A percentile compares a stretch with the other conserved stretches of the same genome.
Conservation (phyloP, 23 tunicate species). For the Phallusia fumigata region DNA sequence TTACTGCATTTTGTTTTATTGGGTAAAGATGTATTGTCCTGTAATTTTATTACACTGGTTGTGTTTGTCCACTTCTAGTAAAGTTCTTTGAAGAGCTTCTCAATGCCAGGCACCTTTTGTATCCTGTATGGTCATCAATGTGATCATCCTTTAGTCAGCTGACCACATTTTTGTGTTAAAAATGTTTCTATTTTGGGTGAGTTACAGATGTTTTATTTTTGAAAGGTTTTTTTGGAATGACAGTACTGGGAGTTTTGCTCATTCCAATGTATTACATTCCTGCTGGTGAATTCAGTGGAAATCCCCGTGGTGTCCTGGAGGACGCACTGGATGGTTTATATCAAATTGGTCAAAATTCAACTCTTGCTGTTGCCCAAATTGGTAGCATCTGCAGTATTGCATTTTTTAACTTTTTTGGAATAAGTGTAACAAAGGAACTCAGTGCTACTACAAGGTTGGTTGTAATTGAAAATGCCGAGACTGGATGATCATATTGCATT, state of each 20-base stretch:
- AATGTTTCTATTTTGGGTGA: no score
- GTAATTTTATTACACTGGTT: no score
- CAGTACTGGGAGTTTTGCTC: slow-evolving; percentile 74
- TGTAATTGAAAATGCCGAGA: no score
- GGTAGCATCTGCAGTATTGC: slow-evolving; percentile 94
- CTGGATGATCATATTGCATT: no score
- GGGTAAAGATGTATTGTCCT: no score
- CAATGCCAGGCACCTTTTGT: no score
- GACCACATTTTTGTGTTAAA: no score
- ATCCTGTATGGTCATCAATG: no score
- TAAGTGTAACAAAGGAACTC: slow-evolving; percentile 93
- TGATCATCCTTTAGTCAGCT: no score
- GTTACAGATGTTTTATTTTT: background rate
- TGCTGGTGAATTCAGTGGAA: slow-evolving; percentile 54
- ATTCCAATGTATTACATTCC: slow-evolving; percentile 94
- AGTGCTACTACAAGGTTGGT: slow-evolving; percentile 95
- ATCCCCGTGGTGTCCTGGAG: slow-evolving; percentile 82
- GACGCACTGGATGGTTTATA: slow-evolving; percentile 96
- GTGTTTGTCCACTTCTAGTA: no score
- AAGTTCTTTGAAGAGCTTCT: no score
- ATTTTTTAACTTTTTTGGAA: slow-evolving; percentile 96
- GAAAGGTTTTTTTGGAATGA: slow-evolving; percentile 94
- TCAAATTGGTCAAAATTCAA: slow-evolving; percentile 85
- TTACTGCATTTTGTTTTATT: no score
- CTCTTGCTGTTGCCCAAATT: slow-evolving; percentile 73